Percentiles rank a stretch among this genome's conserved stretches.
Evolutionary conservation across 2,888 invertebrate genomes (phyloP).

Genomic region (Habrosyne pyritoides): DNA sequence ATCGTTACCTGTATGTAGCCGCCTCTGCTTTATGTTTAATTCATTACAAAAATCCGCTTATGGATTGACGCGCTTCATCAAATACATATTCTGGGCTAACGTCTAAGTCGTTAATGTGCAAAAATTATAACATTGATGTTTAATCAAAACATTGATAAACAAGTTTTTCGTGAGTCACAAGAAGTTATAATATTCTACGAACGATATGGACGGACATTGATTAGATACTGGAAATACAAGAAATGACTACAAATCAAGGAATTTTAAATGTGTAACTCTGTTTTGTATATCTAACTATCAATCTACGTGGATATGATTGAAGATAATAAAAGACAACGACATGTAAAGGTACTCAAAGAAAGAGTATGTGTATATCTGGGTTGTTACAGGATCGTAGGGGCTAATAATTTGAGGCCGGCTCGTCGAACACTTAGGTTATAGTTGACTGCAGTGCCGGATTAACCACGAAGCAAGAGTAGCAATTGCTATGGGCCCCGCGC

Average conservation of each 20-base stretch:
- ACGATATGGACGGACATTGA: neutral
- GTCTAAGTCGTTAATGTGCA: neutral
- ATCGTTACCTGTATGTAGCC: constrained; percentile 42
- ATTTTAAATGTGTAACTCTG: neutral
- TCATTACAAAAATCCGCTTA: constrained; percentile 24
- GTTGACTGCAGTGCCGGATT: too few relatives aligned
- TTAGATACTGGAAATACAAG: neutral
- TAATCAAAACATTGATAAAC: neutral
- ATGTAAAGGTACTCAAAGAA: neutral
- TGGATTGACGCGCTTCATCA: constrained; percentile 24
- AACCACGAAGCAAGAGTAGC: too few relatives aligned
- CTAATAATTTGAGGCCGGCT: neutral
- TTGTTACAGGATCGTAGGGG: too few relatives aligned
- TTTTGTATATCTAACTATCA: constrained; percentile 3
- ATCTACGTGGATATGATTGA: neutral
- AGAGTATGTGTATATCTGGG: too few relatives aligned
- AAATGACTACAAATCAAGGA: neutral
- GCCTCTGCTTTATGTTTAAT: constrained; percentile 48
- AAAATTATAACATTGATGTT: neutral
- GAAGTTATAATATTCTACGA: neutral
- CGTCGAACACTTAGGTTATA: neutral
- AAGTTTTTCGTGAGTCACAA: neutral
- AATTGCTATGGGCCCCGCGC: too few relatives aligned
- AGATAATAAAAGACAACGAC: neutral
- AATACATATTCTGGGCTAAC: constrained; percentile 27